These are phyloP conservation scores for Philotrypesis tridentata DNA, from an alignment of 1,140 invertebrate species.

Conservation along the genomic window DNA sequence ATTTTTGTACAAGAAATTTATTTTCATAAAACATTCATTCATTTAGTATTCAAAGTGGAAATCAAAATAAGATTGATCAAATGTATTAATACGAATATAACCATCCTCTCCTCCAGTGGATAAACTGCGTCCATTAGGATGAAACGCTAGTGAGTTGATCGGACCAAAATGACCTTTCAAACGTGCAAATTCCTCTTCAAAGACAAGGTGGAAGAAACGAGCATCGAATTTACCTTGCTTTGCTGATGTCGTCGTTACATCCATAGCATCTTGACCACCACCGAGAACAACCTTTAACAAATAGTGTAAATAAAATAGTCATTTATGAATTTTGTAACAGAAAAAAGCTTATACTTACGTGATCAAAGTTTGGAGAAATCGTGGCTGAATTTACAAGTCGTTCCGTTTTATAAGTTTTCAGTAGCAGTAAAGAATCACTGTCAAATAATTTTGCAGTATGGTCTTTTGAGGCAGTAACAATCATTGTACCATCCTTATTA, in stretches of 20 bases:
- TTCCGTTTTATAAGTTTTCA: constrained; percentile 98
- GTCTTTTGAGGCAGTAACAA: constrained; percentile 97
- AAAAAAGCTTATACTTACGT: constrained; percentile 77
- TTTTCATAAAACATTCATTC: constrained; percentile 47
- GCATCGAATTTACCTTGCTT: constrained; percentile 98
- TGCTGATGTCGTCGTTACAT: constrained; percentile 97
- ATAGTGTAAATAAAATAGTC: neutral
- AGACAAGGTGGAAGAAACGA: constrained; percentile 98
- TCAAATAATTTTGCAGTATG: constrained; percentile 96
- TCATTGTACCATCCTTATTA: constrained; percentile 94
- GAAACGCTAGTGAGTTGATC: constrained; percentile 98
- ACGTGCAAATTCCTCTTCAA: constrained; percentile 98
- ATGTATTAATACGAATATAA: constrained; percentile 96
- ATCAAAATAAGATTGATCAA: constrained; percentile 97
- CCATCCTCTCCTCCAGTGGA: constrained; percentile 99
- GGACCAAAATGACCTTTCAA: constrained; percentile 99
- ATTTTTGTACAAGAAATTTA: constrained; percentile 27
- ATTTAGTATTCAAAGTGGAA: constrained; percentile 96
- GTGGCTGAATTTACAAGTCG: constrained; percentile 97
- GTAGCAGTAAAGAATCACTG: constrained; percentile 84
- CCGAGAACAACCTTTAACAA: constrained; percentile 86
- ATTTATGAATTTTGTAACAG: neutral
- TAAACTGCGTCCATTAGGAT: constrained; percentile 98
- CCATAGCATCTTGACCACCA: constrained; percentile 99
- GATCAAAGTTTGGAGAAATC: constrained; percentile 94